Base-by-base conservation (phyloP, 2,888 invertebrate species). In the Antheraea yamamai region DNA sequence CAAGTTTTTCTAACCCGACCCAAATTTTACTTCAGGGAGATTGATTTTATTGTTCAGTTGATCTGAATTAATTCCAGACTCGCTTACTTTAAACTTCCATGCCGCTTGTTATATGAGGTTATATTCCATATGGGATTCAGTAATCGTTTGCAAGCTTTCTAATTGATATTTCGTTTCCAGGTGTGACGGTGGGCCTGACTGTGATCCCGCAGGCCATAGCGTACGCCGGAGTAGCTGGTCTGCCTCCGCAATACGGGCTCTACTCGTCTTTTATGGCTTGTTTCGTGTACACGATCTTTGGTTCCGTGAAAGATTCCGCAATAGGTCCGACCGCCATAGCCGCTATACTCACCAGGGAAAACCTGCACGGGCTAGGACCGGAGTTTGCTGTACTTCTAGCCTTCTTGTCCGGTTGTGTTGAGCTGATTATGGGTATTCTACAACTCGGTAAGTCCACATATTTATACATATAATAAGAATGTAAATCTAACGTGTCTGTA, bases 211-310 rank as follows among this genome's bases (percentile, higher is more conserved):
- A 98, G 87, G 97, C 97, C 18, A 97, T 98, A 78, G 98, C 98
- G 2, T 98, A 97, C 91, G 98, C 97, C 6, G 95, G 96, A 39
- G 96, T 98, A 70, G 98, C 97, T 14, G 97, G 97, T 76, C 95
- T 97, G 51, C 96, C 96, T 0, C 95, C 96, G 23, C 93, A 95
- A 96, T 98, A 98, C 92, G 99, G 99, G 0, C 95, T 99, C 7
- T 99, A 99, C 92, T 98, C 98, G 1, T 97, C 98, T 0, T 98
- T 99, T 94, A 97, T 98, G 97, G 98, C 98, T 4, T 98, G 98
- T 91, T 98, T 99, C 93, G 96, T 98, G 70, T 99, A 99, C 92
- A 96, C 98, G 47, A 93, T 98, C 78, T 96, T 99, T 85, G 99
- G 99, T 23, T 98, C 98, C 77, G 94, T 94, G 75, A 93, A 93